A percentile compares a stretch with the other conserved stretches of the same genome.
Conservation (phyloP, 2,797 vertebrate species). For the Botia kubotai region DNA sequence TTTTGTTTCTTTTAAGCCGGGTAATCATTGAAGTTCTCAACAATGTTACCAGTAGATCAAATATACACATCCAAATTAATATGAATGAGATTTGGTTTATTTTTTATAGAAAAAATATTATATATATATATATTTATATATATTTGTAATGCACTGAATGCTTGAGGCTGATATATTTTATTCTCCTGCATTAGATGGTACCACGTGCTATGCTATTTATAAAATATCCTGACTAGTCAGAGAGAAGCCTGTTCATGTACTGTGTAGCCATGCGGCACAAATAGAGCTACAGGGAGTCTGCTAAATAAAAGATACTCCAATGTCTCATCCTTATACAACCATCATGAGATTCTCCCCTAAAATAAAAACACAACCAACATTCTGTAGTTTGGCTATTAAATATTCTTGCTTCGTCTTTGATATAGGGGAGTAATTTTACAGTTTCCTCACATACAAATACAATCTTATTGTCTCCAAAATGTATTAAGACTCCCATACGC, state of each 20-base stretch:
- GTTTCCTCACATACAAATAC: conserved; percentile 21
- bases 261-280: conserved; percentile 73
- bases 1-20: too few species aligned
- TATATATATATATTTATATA: too few species aligned
- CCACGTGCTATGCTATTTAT: conserved; percentile 81
- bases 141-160: conserved; percentile 51
- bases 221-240: conserved; percentile 78
- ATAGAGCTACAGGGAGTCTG: conserved; percentile 46
- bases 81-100: too few species aligned
- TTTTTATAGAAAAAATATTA: not conserved
- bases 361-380: conserved; percentile 43
- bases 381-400: conserved; percentile 28
- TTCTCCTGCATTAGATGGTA: conserved; percentile 56
- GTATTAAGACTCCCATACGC: not conserved
- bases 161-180: conserved; percentile 55
- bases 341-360: conserved; percentile 43
- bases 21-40: not conserved
- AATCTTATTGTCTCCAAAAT: not conserved
- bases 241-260: conserved; percentile 74
- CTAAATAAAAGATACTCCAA: conserved; percentile 55
- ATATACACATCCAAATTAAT: too few species aligned
- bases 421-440: conserved; percentile 62
- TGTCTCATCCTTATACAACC: conserved; percentile 41
- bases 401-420: conserved; percentile 61
- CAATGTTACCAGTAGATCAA: too few species aligned